Base-by-base conservation (phyloP, 2,888 invertebrate species). In the Callyntrura guangdongensis region DNA sequence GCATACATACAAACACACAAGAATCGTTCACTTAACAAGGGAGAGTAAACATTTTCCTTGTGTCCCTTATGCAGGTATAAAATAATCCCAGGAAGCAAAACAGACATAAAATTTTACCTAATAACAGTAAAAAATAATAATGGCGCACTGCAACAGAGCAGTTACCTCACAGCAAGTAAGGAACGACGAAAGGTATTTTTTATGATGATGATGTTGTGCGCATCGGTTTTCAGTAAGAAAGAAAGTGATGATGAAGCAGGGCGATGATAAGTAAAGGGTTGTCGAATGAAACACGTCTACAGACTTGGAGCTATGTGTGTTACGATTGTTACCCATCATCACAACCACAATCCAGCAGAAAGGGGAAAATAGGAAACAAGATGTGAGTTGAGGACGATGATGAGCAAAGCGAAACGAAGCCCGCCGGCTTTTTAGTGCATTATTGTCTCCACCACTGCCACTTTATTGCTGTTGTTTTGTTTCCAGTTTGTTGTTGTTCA, bases 391-490 rank as follows among this genome's bases (percentile, higher is more conserved):
- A 36, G 36, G 36, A 36, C 45, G 14, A 45, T 36, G 36, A 36
- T 61, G 81, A 77, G 87, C 79, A 87, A 56, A 59, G 90, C 82
- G 82, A 86, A 90, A 86, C 82, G 86, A 83, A 82, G 86, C 86
- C 90, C 90, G 72, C 72, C 64, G 86, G 90, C 82, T 53, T 72
- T 90, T 90, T 86, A 86, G 86, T 90, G 82, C 90, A 90, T 86
- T 90, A 90, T 90, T 90, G 86, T 90, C 86, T 86, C 85, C 74
- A 83, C 77, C 69, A 67, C 67, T 79, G 77, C 85, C 67, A 90
- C 90, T 86, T 90, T 90, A 86, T 86, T 90, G 86, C 69, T 90
- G 85, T 81, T 69, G 53, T 74, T 14, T 82, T 82, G 79, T 82
- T 64, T 81, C 22, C 20, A 27, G 36, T 27, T 79, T 61, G 61